Base-by-base conservation (phyloP, 1,140 invertebrate species). In the Drosophila sturtevanti region DNA sequence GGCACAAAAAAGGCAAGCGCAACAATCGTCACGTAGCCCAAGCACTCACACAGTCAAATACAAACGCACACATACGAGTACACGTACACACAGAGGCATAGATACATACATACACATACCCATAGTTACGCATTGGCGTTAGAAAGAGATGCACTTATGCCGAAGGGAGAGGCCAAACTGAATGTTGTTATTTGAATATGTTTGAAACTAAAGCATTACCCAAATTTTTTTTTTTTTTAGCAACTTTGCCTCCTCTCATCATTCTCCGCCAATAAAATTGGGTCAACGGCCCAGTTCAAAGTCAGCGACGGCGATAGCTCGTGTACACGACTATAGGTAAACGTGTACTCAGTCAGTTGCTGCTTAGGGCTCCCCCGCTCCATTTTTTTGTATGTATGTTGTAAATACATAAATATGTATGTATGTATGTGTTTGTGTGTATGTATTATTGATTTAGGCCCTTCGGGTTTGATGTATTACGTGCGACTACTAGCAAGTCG, bases 281-380 rank as follows among this genome's bases (percentile, higher is more conserved):
- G 82, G 84, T 87, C 82, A 89, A 87, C 48, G 77, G 68, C 79
- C 84, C 65, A 68, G 61, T 79, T 82, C 82, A 86, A 86, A 86
- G 82, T 68, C 79, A 59, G 48, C 24, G 10, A 14, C 16, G 41
- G 41, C 38, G 14, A 14, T 14, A 14, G 63, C 14, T 38, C 51
- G 44, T 18, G 27, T 31, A 31, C 5, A 31, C 27, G 27, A 31
- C 6, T 4, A 0, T 31, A 38, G n/a, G 22, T 4, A 55, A 71
- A 59, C 24, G 37, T 62, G 59, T 41, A 51, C 31, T 54, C 24
- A 44, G 41, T 44, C n/a, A 55, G 52, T 60, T 55, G 66, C 66
- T 56, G 44, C 66, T 74, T 60, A 35, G 27, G 22, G 71, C 72
- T 37, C 69, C 72, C 52, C 35, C 12, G 0, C 24, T 7, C 54